Evolutionary conservation across 2,113 vertebrate species (phyloP).

Genomic region (Lethenteron camtschaticum): DNA sequence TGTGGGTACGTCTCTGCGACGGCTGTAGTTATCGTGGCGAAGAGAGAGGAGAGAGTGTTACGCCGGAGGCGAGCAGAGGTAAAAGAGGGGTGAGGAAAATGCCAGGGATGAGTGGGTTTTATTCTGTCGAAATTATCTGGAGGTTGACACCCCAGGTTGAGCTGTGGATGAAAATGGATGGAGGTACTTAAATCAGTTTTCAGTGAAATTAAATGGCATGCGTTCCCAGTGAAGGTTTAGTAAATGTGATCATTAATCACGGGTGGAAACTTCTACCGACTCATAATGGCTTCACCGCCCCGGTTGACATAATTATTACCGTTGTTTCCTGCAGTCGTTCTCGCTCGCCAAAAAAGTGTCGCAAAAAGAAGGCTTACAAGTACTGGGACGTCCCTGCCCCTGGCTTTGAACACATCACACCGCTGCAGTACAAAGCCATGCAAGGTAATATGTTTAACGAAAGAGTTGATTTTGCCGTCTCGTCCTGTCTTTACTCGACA

Average conservation of each 20-base stretch:
- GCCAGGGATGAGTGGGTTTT: conserved; percentile 10
- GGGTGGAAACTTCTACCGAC: background rate
- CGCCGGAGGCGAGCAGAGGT: conserved; percentile 3
- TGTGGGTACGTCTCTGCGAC: background rate
- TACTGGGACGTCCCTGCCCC: conserved; percentile 73
- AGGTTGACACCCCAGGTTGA: too few species aligned
- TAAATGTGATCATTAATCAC: background rate
- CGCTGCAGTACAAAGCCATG: conserved; percentile 92
- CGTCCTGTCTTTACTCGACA: too few species aligned
- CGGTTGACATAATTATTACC: background rate
- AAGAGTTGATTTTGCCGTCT: too few species aligned
- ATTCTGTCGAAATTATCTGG: conserved; percentile 11
- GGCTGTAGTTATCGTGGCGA: too few species aligned
- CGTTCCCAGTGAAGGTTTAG: background rate
- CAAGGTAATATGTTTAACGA: conserved; percentile 28
- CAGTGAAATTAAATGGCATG: background rate
- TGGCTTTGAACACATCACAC: conserved; percentile 70
- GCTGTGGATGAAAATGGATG: too few species aligned
- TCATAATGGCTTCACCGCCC: background rate
- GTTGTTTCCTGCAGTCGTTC: conserved; percentile 15
- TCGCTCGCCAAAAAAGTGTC: conserved; percentile 54
- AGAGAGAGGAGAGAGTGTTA: background rate
- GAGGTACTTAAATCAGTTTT: too few species aligned
- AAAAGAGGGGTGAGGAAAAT: conserved; percentile 11
- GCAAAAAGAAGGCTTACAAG: conserved; percentile 74